A percentile compares a stretch with the other conserved stretches of the same genome.
Conservation (phyloP, 2,888 invertebrate species). For the Venusia cambrica region DNA sequence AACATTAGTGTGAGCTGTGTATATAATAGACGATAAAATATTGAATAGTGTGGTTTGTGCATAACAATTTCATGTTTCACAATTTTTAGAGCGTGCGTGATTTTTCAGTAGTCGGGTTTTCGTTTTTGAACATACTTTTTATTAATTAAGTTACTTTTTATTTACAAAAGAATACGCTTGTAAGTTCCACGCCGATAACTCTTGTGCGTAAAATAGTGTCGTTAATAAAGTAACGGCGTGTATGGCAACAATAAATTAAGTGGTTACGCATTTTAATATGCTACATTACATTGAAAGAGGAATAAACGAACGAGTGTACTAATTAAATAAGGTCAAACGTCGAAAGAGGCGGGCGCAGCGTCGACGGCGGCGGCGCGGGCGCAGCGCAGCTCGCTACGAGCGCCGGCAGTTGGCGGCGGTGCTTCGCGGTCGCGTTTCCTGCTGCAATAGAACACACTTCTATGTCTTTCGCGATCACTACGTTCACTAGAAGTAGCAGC, state of each 20-base stretch:
- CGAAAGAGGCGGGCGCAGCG: slow-evolving; percentile 47
- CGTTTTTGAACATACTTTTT: no score
- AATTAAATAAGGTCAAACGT: slow-evolving; percentile 81
- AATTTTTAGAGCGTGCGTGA: no score
- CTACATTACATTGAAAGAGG: slow-evolving; percentile 71
- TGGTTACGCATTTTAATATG: slow-evolving; percentile 72
- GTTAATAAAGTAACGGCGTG: slow-evolving; percentile 44
- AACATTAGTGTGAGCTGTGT: no score
- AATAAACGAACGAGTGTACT: slow-evolving; percentile 77
- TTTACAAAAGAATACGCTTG: slow-evolving; percentile 12
- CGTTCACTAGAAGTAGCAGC: slow-evolving; percentile 1
- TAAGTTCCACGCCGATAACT: slow-evolving; percentile 12
- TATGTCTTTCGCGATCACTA: slow-evolving; percentile 27
- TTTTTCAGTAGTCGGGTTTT: no score
- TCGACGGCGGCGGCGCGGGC: slow-evolving; percentile 36
- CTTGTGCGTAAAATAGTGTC: slow-evolving; percentile 12
- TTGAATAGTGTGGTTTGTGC: no score
- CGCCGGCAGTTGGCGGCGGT: slow-evolving; percentile 49
- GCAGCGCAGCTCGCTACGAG: slow-evolving; percentile 27
- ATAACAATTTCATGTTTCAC: no score
- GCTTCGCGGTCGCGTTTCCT: slow-evolving; percentile 43
- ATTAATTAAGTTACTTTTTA: no score
- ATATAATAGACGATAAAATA: no score
- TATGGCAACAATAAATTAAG: slow-evolving; percentile 70
- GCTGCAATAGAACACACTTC: slow-evolving; percentile 25